Evolutionary conservation across 2,113 vertebrate genomes (phyloP), one percentile per base, ranked within the genome.

Genomic region (Riparia riparia): DNA sequence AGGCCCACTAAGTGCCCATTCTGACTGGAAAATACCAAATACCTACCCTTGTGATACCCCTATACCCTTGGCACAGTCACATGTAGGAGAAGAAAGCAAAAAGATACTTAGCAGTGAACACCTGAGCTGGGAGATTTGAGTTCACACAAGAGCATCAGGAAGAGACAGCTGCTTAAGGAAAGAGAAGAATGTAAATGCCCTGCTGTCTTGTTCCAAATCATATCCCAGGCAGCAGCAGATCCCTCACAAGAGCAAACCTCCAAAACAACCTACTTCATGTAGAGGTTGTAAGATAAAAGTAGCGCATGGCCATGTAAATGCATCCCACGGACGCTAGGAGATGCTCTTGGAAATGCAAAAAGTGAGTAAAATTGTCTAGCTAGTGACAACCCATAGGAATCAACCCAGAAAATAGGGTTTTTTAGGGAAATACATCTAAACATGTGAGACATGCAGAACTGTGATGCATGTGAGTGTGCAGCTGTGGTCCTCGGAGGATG

Each of bases 241-340:
- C 45, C 32, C 25, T 37, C 24, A n/a, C 29, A 58, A 80, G 17
- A 65, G 4, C 26, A 82, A 87, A 39, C 18, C 14, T 69, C 25
- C 29, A 72, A 32, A 93, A 88, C 16, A 69, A 76, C 10, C 61
- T 58, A 16, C 45, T 58, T 76, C 53, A 22, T 34, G 6, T 18
- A 83, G 54, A 29, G 41, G 8, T 14, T 25, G 6, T 20, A 79
- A 45, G 61, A 79, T 15, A 72, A 49, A 83, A 72, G 57, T 24
- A 58, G 63, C 21, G 16, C 21, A 3, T 26, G 26, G 34, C 29
- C 65, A 10, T 8, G 18, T 26, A 69, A 14, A 3, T 21, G 45
- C 15, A 64, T 32, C 25, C 37, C 54, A 29, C 0, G 0, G 54
- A 32, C 31, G 32, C n/a, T 37, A 57, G 70, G 13, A 90, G n/a